Evolutionary conservation across 2,113 vertebrate species (phyloP), one percentile per base, ranked within the genome.

Genomic region (Theropithecus gelada): DNA sequence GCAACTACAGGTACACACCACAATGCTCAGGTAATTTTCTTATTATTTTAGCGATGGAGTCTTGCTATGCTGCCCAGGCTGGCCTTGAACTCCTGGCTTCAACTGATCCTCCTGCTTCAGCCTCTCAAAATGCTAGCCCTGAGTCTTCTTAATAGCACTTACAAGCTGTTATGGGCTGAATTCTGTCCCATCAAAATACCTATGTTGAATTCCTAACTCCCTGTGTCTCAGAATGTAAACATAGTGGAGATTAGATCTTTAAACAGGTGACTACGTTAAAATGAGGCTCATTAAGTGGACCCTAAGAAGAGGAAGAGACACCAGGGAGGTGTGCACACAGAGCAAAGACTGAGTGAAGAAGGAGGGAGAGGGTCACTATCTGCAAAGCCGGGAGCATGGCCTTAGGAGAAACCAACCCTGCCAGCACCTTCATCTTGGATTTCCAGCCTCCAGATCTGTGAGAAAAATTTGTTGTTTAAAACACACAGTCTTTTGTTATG

Each of bases 331-430:
- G 5, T 7, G 18, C 81, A 52, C 48, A 85, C 22, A 7, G 38
- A 88, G 40, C 72, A 82, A 11, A 22, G 82, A n/a, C 9, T 32
- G 38, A 2, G 18, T 40, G 35, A 80, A 76, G 20, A 73, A 8
- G 20, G 32, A n/a, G 48, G 35, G n/a, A 80, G 50, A n/a, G 13
- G 30, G 23, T 0, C 0, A 48, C 18, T 17, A 0, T 17, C 25
- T 6, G 25, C 48, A 82, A 81, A 68, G 68, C 38, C 16, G 73
- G 3, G 16, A 78, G 40, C 59, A 27, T 11, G 22, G 12, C 40
- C 45, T n/a, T 2, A 0, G 17, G 8, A 90, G 43, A 40, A 43
- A 87, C 32, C 16, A 32, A 6, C 25, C 32, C 25, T 30, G 40
- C 22, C 6, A 0, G 22, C 6, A 70, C 16, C 6, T 27, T 50